Evolutionary conservation across 2,797 vertebrate genomes (phyloP).

Genomic region (Vespertilio murinus): DNA sequence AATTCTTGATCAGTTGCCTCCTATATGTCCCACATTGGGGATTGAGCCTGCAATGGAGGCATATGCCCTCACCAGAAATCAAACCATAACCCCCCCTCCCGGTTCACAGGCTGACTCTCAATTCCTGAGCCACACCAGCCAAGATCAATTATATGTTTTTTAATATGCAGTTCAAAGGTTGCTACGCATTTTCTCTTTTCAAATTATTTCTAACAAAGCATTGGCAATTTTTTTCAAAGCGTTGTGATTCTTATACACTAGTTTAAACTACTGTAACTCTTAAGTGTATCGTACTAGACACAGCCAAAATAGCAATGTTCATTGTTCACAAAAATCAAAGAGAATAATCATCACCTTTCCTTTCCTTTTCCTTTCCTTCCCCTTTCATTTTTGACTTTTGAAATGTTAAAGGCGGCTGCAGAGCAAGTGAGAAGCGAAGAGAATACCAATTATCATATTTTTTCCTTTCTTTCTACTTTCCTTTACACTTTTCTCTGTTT

Average conservation of each 20-base stretch:
- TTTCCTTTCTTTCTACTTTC: background rate
- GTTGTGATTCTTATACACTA: background rate
- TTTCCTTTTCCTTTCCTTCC: background rate
- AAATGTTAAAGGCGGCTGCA: background rate
- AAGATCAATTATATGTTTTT: background rate
- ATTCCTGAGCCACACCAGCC: too few species aligned
- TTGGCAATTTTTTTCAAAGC: background rate
- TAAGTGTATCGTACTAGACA: background rate
- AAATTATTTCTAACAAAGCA: slow-evolving; percentile 27
- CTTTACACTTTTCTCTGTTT: background rate
- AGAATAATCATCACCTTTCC: background rate
- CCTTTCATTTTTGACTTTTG: background rate
- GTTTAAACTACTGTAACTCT: background rate
- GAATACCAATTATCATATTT: background rate
- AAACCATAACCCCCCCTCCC: too few species aligned
- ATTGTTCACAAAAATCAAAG: slow-evolving; percentile 8
- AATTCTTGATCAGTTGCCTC: too few species aligned
- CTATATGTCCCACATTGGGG: too few species aligned
- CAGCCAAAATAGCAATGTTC: background rate
- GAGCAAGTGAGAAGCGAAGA: background rate
- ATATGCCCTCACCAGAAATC: too few species aligned
- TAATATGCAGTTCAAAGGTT: background rate
- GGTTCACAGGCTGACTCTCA: too few species aligned
- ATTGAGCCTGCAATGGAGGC: too few species aligned
- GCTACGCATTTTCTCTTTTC: background rate